phyloP scores from a whole-genome alignment of 1,140 invertebrate genomes.

The Microvelia longipes region DNA sequence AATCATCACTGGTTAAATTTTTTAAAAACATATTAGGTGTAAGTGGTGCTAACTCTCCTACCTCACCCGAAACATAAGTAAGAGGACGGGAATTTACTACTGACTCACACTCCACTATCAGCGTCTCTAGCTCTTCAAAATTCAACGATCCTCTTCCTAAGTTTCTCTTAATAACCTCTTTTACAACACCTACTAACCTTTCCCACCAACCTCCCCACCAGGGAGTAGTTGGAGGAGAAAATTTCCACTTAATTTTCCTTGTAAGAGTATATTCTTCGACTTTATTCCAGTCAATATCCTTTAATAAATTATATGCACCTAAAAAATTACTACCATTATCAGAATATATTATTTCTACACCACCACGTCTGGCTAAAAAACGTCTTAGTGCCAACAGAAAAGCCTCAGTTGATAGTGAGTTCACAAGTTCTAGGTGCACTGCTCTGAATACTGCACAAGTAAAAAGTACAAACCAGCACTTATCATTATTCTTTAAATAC shows the following conservation, averaged over 20 bases:
- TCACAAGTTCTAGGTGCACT: background rate
- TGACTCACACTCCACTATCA: slow-evolving; percentile 25
- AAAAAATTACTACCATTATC: background rate
- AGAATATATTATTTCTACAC: slow-evolving; percentile 16
- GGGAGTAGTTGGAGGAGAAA: background rate
- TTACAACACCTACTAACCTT: slow-evolving; percentile 26
- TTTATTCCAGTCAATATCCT: background rate
- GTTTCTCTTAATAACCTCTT: slow-evolving; percentile 22
- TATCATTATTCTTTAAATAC: slow-evolving; percentile 15
- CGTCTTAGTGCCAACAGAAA: slow-evolving; percentile 19
- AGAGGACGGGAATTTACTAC: slow-evolving; percentile 27
- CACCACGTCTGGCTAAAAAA: slow-evolving; percentile 26
- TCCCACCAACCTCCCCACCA: slow-evolving; percentile 19
- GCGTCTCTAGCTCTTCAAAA: slow-evolving; percentile 26
- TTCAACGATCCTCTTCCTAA: slow-evolving; percentile 21
- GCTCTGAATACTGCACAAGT: slow-evolving; percentile 24
- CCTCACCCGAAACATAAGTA: slow-evolving; percentile 25
- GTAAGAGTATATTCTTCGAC: background rate
- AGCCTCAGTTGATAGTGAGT: slow-evolving; percentile 21
- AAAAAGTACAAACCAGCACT: slow-evolving; percentile 27
- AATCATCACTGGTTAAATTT: slow-evolving; percentile 16
- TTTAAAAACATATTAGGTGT: slow-evolving; percentile 22
- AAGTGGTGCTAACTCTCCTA: slow-evolving; percentile 12
- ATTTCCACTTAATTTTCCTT: background rate
- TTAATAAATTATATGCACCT: background rate